Base-by-base conservation (phyloP, 2,888 invertebrate species). In the Mimachlamys varia region DNA sequence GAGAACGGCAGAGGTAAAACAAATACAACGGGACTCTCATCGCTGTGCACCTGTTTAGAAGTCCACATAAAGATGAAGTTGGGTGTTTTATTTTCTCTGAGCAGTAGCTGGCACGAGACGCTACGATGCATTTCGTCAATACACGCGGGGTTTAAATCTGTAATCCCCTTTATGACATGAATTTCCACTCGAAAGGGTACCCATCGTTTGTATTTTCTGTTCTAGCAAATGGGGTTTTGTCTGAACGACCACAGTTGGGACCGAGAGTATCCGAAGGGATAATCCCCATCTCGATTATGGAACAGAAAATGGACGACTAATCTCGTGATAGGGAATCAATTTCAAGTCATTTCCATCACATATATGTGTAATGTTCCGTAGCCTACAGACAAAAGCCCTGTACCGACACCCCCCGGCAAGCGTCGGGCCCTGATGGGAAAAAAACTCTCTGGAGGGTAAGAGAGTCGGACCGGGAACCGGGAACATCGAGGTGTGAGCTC, bases 111-210 rank as follows among this genome's bases (percentile, higher is more conserved):
- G 89, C 89, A 91, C 91, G 91, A 76, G 38, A 91, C 88, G 90
- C 90, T 88, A 90, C 90, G 87, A 90, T 90, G 88, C 88, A 37
- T 90, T 88, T 90, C 88, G 87, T 88, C 87, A 90, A 89, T 87
- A 89, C 87, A 89, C 33, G 38, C 13, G 49, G 89, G 88, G 87
- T 90, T 88, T 89, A 87, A 49, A 89, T 38, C 88, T 90, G 76
- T 91, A 91, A 91, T 91, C 91, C 89, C 89, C 88, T 91, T 91
- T 90, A 58, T 88, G 88, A 91, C 91, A 90, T 50, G 89, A 91
- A 90, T 91, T 90, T 91, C 90, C 90, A 91, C 91, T 91, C 87
- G 91, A 90, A 62, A 89, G 76, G 33, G 76, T 76, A 76, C 12
- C 76, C 76, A 76, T 76, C 76, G 33, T 76, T 76, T 76, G 76